Base-by-base conservation (phyloP, 2,113 vertebrate species). In the Pseudorhombus dupliciocellatus region DNA sequence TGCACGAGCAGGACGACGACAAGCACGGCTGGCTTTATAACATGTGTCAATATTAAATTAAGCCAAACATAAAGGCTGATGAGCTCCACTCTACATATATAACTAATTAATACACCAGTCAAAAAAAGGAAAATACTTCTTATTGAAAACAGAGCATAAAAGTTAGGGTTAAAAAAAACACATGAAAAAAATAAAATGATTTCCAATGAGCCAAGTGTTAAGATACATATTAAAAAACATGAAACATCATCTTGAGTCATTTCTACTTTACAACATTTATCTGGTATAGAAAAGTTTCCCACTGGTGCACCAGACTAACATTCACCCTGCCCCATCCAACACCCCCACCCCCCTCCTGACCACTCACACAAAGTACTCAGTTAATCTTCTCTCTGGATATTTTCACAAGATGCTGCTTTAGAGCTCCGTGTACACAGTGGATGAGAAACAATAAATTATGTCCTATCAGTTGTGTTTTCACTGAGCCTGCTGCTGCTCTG, bases 401-500 rank as follows among this genome's bases (percentile, higher is more conserved):
- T 77, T 46, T 64, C 67, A 83, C 73, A 70, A 57, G 70, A 72
- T 62, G 46, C 67, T 71, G 15, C 48, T 57, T 66, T 42, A 65
- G 26, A 44, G 56, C 54, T 78, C 60, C 22, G 31, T 64, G 21
- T 34, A 42, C 37, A 0, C 56, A 34, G 66, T 69, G 75, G 71
- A 77, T 65, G 67, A 85, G 42, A 71, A 14, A 24, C 72, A 72
- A 70, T 75, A 79, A 87, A 81, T 84, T 44, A 83, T 42, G 30
- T 65, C 71, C 83, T 75, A 87, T 89, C 86, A 79, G 75, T 28
- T 11, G 30, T 81, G 74, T 73, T 82, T 66, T 84, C 70, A 86
- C 42, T 2, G 28, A 72, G 75, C 75, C 70, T 56, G 70, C 80
- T 56, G 70, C 80, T 44, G 76, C 70, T 62, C 65, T 2, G 60